Percentiles rank a stretch among this genome's conserved stretches.
Evolutionary conservation across 2,888 invertebrate species (phyloP).

Genomic region (Dexiosoma caninum): DNA sequence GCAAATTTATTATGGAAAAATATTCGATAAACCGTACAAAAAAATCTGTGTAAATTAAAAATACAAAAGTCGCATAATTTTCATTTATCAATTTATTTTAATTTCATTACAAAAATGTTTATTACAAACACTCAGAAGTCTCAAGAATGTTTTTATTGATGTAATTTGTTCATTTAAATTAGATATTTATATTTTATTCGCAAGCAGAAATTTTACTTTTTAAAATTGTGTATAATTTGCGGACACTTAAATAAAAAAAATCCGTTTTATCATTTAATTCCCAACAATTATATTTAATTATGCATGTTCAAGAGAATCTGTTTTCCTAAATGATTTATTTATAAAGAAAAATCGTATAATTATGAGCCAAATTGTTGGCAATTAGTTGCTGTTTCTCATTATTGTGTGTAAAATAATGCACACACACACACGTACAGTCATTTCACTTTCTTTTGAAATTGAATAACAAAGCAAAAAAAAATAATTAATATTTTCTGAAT

Average conservation of each 20-base stretch:
- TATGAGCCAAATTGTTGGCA: slow-evolving; percentile 24
- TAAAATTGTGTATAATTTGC: background rate
- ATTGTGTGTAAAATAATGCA: slow-evolving; percentile 13
- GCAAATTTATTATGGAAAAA: too few relatives aligned
- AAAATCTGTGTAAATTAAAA: too few relatives aligned
- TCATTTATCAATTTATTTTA: too few relatives aligned
- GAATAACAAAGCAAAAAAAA: slow-evolving; percentile 2
- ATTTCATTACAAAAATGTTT: too few relatives aligned
- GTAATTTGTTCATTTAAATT: too few relatives aligned
- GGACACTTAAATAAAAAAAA: slow-evolving; percentile 27
- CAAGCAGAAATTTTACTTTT: background rate
- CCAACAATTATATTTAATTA: slow-evolving; percentile 25
- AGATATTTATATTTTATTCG: background rate
- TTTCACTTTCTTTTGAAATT: slow-evolving; percentile 55
- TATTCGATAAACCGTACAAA: too few relatives aligned
- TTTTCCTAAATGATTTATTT: slow-evolving; percentile 15
- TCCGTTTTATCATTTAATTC: slow-evolving; percentile 30
- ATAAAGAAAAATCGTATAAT: slow-evolving; percentile 24
- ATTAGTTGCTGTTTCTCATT: background rate
- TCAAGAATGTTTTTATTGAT: too few relatives aligned
- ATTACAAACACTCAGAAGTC: too few relatives aligned
- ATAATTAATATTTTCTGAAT: background rate
- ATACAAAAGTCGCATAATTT: too few relatives aligned
- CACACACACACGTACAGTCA: slow-evolving; percentile 14
- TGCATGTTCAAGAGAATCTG: background rate